Percentiles rank a stretch among this genome's conserved stretches.
Evolutionary conservation across 2,888 invertebrate species (phyloP).

Genomic region (Trissonchulus sp.): DNA sequence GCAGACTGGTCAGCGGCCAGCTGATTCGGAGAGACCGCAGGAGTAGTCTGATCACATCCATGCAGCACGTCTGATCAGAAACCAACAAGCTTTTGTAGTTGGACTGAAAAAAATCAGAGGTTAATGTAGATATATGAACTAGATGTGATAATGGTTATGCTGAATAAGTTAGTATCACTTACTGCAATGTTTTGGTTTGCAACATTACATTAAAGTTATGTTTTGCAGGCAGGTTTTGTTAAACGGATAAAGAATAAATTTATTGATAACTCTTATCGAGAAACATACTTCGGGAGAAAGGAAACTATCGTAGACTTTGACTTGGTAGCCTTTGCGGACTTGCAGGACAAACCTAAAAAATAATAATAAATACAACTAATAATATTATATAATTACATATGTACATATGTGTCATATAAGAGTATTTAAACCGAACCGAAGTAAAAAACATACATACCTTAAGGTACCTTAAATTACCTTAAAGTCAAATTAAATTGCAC

Average conservation of each 20-base stretch:
- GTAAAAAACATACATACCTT: too few relatives aligned
- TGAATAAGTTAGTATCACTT: too few relatives aligned
- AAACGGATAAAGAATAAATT: constrained; percentile 13
- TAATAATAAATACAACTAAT: too few relatives aligned
- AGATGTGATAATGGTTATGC: constrained; percentile 11
- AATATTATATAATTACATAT: too few relatives aligned
- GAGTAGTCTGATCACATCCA: constrained; percentile 74
- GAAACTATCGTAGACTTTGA: constrained; percentile 83
- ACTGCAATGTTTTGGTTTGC: too few relatives aligned
- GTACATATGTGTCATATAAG: too few relatives aligned
- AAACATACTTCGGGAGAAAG: constrained; percentile 72
- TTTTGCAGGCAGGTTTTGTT: too few relatives aligned
- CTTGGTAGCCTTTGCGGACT: constrained; percentile 78
- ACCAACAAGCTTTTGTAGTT: constrained; percentile 85
- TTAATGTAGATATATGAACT: constrained; percentile 11
- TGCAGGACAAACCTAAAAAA: constrained; percentile 66
- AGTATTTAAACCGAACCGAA: too few relatives aligned
- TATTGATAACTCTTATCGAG: too few relatives aligned
- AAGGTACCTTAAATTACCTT: too few relatives aligned
- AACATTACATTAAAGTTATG: too few relatives aligned
- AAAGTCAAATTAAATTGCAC: too few relatives aligned
- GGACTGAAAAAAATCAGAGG: constrained; percentile 59
- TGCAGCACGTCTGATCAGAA: constrained; percentile 78
- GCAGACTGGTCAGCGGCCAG: neutral
- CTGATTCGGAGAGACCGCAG: constrained; percentile 52